phyloP scores from a whole-genome alignment of 2,113 vertebrate genomes.

The Eclectus roratus region DNA sequence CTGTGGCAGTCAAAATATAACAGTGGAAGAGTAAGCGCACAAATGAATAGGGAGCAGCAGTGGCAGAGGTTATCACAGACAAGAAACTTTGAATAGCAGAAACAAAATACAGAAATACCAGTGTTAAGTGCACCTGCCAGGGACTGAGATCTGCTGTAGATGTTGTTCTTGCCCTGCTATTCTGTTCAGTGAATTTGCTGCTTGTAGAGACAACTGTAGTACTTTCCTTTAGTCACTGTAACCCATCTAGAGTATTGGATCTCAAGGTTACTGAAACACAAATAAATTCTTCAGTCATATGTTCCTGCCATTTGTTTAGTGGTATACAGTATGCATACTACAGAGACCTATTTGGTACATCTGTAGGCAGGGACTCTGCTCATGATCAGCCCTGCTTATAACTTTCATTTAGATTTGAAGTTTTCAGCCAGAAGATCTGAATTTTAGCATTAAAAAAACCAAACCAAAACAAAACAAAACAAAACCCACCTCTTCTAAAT shows the following conservation, averaged over 20 bases:
- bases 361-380: neutral
- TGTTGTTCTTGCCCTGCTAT: neutral
- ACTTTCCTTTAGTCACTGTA: neutral
- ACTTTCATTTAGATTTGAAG: neutral
- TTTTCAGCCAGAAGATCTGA: neutral
- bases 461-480: neutral
- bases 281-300: constrained; percentile 4
- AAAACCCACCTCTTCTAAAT: neutral
- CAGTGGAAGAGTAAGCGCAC: neutral
- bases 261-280: constrained; percentile 35
- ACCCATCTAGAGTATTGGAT: neutral
- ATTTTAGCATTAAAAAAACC: neutral
- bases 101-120: constrained; percentile 16
- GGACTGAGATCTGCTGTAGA: neutral
- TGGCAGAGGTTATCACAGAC: neutral
- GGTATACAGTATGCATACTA: neutral
- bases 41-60: neutral
- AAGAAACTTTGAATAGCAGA: constrained; percentile 14
- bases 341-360: neutral
- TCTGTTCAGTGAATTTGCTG: neutral
- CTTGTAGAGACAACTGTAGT: constrained; percentile 13
- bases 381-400: neutral
- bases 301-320: neutral
- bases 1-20: neutral
- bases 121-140: neutral